Evolutionary conservation across 2,113 vertebrate species (phyloP).

Genomic region (Cynopterus brachyotis): DNA sequence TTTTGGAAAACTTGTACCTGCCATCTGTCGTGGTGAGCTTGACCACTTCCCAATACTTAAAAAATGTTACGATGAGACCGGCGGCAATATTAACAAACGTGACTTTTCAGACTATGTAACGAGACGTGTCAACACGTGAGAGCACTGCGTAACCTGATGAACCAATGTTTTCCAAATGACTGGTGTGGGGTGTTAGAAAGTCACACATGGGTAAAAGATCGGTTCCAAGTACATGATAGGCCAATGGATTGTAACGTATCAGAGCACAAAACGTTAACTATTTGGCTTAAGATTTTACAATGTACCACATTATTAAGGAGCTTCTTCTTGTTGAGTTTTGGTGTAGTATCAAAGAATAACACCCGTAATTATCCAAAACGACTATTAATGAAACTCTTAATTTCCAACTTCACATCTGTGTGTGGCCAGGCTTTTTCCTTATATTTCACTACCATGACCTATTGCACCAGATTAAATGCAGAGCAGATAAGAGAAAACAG

Average conservation of each 20-base stretch:
- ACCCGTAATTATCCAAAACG: not conserved
- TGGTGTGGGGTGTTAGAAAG: not conserved
- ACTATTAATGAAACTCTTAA: not conserved
- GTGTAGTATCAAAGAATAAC: not conserved
- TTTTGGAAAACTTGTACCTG: not conserved
- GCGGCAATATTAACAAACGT: not conserved
- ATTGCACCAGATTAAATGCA: not conserved
- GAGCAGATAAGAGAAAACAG: not conserved
- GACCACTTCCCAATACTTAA: not conserved
- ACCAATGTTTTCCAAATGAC: not conserved
- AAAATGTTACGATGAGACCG: not conserved
- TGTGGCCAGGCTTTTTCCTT: not conserved
- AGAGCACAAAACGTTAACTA: not conserved
- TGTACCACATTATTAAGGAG: too few species aligned
- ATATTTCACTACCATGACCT: accelerated
- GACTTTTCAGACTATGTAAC: not conserved
- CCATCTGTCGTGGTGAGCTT: too few species aligned
- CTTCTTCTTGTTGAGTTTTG: not conserved
- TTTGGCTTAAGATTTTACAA: not conserved
- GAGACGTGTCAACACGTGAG: too few species aligned
- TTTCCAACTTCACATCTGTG: accelerated
- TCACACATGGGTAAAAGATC: not conserved
- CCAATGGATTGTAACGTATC: accelerated
- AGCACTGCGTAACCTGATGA: not conserved
- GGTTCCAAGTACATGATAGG: not conserved